Evolutionary conservation across 1,140 invertebrate genomes (phyloP).

Genomic region (Calliphora vicina): DNA sequence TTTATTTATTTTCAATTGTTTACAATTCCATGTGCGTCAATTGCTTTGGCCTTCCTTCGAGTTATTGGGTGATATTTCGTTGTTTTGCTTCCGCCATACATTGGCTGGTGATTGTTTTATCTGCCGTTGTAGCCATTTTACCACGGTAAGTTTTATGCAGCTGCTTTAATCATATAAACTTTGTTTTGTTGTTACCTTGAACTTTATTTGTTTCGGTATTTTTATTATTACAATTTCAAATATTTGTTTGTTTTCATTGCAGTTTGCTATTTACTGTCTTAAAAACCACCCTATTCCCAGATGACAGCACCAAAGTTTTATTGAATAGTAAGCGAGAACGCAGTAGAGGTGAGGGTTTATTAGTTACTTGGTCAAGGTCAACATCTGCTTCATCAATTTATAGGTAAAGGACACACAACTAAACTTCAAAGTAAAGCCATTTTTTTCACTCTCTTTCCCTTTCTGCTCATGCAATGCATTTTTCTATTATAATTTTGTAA

Average conservation of each 20-base stretch:
- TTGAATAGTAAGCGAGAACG: constrained; percentile 63
- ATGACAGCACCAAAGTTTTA: constrained; percentile 67
- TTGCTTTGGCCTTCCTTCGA: constrained; percentile 82
- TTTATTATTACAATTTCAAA: neutral
- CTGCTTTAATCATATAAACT: neutral
- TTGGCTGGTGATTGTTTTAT: constrained; percentile 82
- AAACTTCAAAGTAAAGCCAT: neutral
- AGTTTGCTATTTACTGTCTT: constrained; percentile 65
- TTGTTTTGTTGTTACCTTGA: neutral
- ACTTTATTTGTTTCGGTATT: neutral
- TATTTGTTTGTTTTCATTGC: constrained; percentile 19
- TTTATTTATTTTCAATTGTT: constrained; percentile 84
- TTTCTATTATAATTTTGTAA: neutral
- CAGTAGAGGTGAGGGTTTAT: constrained; percentile 69
- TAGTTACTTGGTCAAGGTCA: constrained; percentile 72
- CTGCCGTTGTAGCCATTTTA: constrained; percentile 79
- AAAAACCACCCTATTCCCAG: constrained; percentile 65
- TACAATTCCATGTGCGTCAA: constrained; percentile 83
- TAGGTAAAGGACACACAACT: constrained; percentile 67
- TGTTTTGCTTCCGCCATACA: constrained; percentile 77
- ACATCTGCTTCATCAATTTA: constrained; percentile 72
- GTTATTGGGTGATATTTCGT: constrained; percentile 86
- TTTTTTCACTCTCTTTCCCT: neutral
- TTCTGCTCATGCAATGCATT: neutral
- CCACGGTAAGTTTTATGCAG: constrained; percentile 77